Percentiles rank a stretch among this genome's conserved stretches.
These are phyloP conservation scores for Nesospiza acunhae DNA, from an alignment of 2,113 vertebrate species.

Conservation along the genomic window DNA sequence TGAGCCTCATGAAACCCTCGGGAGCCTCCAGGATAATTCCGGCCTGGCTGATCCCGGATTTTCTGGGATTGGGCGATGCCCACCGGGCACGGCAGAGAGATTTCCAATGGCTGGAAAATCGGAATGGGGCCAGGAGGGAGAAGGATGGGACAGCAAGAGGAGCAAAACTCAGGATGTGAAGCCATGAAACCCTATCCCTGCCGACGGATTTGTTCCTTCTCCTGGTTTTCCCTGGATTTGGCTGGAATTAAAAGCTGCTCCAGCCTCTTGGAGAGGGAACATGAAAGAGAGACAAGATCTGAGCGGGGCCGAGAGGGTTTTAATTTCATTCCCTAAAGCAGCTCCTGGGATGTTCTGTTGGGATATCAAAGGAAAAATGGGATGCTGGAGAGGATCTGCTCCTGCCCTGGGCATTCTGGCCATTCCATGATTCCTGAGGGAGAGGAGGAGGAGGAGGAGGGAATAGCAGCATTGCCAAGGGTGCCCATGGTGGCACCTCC, in stretches of 20 bases:
- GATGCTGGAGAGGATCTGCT: neutral
- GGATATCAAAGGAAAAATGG: neutral
- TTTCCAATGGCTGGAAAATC: neutral
- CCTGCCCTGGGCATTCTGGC: neutral
- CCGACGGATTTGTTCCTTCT: neutral
- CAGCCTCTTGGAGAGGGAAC: neutral
- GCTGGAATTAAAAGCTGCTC: neutral
- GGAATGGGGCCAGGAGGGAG: neutral
- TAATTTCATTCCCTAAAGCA: neutral
- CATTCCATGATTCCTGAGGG: neutral
- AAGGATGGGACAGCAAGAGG: neutral
- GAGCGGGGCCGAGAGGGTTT: neutral
- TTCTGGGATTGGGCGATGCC: neutral
- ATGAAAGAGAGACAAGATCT: neutral
- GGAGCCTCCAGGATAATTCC: neutral
- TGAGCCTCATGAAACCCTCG: neutral
- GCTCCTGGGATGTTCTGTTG: neutral
- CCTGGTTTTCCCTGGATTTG: neutral
- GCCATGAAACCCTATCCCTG: neutral
- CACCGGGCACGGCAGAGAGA: neutral
- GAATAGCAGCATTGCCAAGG: neutral
- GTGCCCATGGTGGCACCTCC: rapidly evolving
- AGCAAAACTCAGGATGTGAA: neutral
- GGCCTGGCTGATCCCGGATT: slow-evolving; percentile 20
- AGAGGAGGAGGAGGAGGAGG: neutral